Conservation (phyloP, 2,888 invertebrate genomes). For the Oscheius onirici region DNA sequence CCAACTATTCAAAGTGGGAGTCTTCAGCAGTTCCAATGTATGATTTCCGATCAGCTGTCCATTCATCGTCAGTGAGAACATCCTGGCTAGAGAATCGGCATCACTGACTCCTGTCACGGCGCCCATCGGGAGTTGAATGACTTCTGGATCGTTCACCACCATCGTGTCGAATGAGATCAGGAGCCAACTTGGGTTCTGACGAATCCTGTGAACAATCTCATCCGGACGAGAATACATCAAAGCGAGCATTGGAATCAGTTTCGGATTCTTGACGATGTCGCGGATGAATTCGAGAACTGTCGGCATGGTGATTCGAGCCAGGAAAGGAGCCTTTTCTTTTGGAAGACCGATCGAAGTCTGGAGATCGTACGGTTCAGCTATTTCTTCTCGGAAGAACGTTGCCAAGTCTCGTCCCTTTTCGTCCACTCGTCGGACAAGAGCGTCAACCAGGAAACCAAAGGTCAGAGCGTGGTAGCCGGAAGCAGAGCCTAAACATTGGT, state of each 20-base stretch:
- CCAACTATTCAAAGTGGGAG: slow-evolving; percentile 63
- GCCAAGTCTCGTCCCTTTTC: slow-evolving; percentile 49
- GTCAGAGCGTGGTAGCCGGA: slow-evolving; percentile 73
- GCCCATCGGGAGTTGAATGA: slow-evolving; percentile 55
- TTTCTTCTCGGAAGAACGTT: slow-evolving; percentile 69
- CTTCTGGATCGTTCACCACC: slow-evolving; percentile 59
- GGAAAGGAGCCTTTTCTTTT: slow-evolving; percentile 39
- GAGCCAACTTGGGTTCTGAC: slow-evolving; percentile 60
- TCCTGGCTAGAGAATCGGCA: slow-evolving; percentile 54
- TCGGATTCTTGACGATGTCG: slow-evolving; percentile 43
- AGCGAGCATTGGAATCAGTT: slow-evolving; percentile 24
- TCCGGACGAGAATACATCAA: slow-evolving; percentile 51
- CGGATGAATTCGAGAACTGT: slow-evolving; percentile 55
- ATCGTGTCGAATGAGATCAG: slow-evolving; percentile 56
- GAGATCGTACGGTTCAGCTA: slow-evolving; percentile 54
- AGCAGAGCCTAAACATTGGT: slow-evolving; percentile 44
- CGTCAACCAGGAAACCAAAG: slow-evolving; percentile 69
- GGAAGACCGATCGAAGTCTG: slow-evolving; percentile 58
- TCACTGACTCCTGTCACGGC: slow-evolving; percentile 61
- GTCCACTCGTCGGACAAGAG: slow-evolving; percentile 54
- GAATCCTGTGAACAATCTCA: slow-evolving; percentile 49
- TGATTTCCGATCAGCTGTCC: slow-evolving; percentile 54
- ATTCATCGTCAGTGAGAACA: slow-evolving; percentile 48
- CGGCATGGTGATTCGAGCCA: slow-evolving; percentile 55
- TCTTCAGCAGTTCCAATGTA: slow-evolving; percentile 47